phyloP scores from a whole-genome alignment of 2,888 invertebrate genomes.

The Micoletzkya japonica region DNA sequence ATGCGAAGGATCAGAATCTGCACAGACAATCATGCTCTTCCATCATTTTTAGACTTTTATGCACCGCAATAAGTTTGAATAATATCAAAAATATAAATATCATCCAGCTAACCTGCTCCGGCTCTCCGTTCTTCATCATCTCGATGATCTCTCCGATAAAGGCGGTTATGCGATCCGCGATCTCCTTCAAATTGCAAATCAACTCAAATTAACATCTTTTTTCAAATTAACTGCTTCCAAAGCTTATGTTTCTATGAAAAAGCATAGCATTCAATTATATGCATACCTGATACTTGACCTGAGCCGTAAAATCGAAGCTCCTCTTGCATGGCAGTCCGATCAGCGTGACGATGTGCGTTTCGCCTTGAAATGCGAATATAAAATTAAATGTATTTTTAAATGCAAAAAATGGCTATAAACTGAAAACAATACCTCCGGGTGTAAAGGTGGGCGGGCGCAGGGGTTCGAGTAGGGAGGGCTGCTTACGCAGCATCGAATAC shows the following conservation, averaged over 20 bases:
- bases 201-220: background rate
- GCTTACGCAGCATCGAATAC: slow-evolving; percentile 53
- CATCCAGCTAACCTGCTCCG: slow-evolving; percentile 49
- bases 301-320: slow-evolving; percentile 42
- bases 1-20: slow-evolving; percentile 49
- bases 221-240: background rate
- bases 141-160: slow-evolving; percentile 53
- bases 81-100: too few species aligned
- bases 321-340: slow-evolving; percentile 28
- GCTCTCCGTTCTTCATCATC: slow-evolving; percentile 42
- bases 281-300: slow-evolving; percentile 35
- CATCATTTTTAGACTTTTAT: background rate
- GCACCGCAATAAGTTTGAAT: too few species aligned
- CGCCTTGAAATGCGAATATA: too few species aligned
- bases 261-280: background rate
- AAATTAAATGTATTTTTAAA: too few species aligned
- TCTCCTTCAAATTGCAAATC: slow-evolving; percentile 33
- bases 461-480: slow-evolving; percentile 46
- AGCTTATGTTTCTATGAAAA: background rate
- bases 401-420: too few species aligned
- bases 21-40: background rate
- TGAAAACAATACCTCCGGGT: too few species aligned
- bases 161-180: slow-evolving; percentile 50
- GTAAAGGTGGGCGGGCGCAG: slow-evolving; percentile 19
- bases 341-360: slow-evolving; percentile 23